These are phyloP conservation scores for Linnaemya tessellans DNA, from an alignment of 2,888 invertebrate genomes.

Conservation along the genomic window DNA sequence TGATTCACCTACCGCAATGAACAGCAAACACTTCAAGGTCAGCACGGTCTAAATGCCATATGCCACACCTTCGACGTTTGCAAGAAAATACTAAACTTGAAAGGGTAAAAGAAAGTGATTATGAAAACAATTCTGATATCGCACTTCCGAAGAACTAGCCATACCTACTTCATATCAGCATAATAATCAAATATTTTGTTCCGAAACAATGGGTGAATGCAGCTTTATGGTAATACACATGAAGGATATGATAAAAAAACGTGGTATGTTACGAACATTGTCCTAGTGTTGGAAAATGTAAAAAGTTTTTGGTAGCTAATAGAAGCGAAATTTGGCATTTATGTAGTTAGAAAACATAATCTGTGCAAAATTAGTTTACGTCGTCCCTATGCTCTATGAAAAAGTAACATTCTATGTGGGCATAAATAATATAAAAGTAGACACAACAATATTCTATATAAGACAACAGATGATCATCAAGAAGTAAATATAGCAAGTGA, in stretches of 20 bases:
- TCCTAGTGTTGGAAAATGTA: slow-evolving; percentile 27
- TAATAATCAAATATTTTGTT: too few species aligned
- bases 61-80: too few species aligned
- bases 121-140: too few species aligned
- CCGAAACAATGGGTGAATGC: too few species aligned
- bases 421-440: slow-evolving; percentile 31
- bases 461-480: not conserved
- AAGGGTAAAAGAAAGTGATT: too few species aligned
- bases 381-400: not conserved
- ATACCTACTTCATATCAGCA: too few species aligned
- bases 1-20: too few species aligned
- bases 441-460: slow-evolving; percentile 40
- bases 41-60: too few species aligned
- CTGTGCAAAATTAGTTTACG: slow-evolving; percentile 17
- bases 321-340: too few species aligned
- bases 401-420: slow-evolving; percentile 15
- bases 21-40: too few species aligned
- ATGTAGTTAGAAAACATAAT: not conserved
- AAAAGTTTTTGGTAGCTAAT: not conserved
- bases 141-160: too few species aligned
- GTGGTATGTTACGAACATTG: slow-evolving; percentile 35
- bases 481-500: not conserved
- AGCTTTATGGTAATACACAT: slow-evolving; percentile 14
- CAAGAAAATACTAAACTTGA: too few species aligned
- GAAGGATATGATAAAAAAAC: slow-evolving; percentile 11